Evolutionary conservation across 2,797 vertebrate genomes (phyloP).

Genomic region (Gymnoscopelus microlampas): DNA sequence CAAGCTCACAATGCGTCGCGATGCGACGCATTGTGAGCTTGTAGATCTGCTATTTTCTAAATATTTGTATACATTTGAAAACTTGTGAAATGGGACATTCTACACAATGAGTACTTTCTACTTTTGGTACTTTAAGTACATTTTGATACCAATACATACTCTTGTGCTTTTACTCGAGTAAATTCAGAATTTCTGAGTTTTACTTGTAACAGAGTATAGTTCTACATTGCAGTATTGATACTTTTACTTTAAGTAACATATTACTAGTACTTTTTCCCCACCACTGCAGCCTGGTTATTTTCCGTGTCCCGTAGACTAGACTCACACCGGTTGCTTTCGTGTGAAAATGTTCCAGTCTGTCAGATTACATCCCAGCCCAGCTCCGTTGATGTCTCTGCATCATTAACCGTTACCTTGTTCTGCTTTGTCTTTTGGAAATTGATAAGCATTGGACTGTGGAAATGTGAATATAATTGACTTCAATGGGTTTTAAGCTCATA

Average conservation of each 20-base stretch:
- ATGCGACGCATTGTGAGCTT: too few species aligned
- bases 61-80: too few species aligned
- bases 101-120: too few species aligned
- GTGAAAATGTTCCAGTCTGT: slow-evolving; percentile 10
- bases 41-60: too few species aligned
- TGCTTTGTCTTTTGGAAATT: slow-evolving; percentile 21
- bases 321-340: slow-evolving; percentile 7
- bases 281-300: neutral
- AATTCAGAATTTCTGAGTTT: too few species aligned
- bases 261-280: neutral
- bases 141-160: too few species aligned
- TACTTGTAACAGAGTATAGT: too few species aligned
- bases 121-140: too few species aligned
- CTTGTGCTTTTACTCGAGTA: too few species aligned
- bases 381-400: slow-evolving; percentile 9
- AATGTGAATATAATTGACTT: slow-evolving; percentile 38
- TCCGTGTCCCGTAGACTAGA: neutral
- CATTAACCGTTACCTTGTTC: slow-evolving; percentile 9
- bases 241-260: neutral
- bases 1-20: too few species aligned
- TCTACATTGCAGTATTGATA: too few species aligned
- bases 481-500: slow-evolving; percentile 44
- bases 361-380: slow-evolving; percentile 9
- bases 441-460: neutral
- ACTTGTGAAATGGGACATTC: too few species aligned